phyloP scores from a whole-genome alignment of 2,888 invertebrate genomes.

The Cataglyphis livida region DNA sequence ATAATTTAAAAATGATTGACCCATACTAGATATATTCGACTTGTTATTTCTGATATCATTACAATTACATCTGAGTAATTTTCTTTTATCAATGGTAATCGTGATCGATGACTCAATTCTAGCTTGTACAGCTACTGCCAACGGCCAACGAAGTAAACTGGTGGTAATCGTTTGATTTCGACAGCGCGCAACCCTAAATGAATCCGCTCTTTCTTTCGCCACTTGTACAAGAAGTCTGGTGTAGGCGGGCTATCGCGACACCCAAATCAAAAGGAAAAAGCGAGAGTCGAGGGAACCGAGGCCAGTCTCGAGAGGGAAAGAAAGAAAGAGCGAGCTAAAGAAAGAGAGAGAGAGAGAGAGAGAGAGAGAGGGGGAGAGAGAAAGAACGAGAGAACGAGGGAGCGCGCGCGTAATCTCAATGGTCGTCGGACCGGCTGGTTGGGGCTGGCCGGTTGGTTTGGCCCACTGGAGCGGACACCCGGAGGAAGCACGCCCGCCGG shows the following conservation, averaged over 20 bases:
- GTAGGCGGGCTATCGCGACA: constrained; percentile 71
- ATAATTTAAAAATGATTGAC: background rate
- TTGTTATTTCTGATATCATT: background rate
- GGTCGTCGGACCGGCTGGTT: constrained; percentile 76
- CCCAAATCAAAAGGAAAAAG: constrained; percentile 71
- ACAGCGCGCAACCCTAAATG: constrained; percentile 60
- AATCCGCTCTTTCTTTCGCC: constrained; percentile 48
- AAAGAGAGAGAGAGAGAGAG: background rate
- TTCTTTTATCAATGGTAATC: background rate
- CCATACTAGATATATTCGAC: background rate
- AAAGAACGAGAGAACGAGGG: constrained; percentile 69
- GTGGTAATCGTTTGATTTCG: constrained; percentile 11
- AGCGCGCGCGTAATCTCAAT: constrained; percentile 76
- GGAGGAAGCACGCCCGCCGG: constrained; percentile 85
- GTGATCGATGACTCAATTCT: background rate
- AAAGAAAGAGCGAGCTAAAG: background rate
- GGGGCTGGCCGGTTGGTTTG: constrained; percentile 82
- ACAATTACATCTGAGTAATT: background rate
- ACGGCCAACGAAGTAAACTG: background rate
- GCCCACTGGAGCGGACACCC: constrained; percentile 86
- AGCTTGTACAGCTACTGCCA: background rate
- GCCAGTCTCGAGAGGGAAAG: constrained; percentile 55
- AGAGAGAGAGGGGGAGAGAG: background rate
- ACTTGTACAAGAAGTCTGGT: constrained; percentile 30
- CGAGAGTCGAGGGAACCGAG: constrained; percentile 55